These are phyloP conservation scores for Eledone cirrhosa DNA, from an alignment of 2,888 invertebrate genomes.

Conservation along the genomic window DNA sequence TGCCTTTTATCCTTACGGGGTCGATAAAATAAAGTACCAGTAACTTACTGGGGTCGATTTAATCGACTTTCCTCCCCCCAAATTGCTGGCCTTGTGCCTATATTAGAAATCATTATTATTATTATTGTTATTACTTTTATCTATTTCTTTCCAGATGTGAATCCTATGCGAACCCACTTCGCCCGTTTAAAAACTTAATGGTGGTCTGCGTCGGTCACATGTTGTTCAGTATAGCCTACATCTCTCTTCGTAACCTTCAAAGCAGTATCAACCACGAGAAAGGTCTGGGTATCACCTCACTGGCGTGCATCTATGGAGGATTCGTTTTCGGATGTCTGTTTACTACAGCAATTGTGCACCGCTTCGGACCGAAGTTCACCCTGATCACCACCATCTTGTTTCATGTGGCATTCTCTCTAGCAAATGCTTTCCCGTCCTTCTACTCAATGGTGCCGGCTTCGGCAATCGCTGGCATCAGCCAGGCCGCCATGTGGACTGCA, in stretches of 20 bases:
- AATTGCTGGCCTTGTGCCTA: no score
- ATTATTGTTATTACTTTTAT: background rate
- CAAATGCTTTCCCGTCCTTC: conserved; percentile 56
- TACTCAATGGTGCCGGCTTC: conserved; percentile 58
- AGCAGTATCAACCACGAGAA: conserved; percentile 61
- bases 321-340: conserved; percentile 60
- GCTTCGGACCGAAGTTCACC: conserved; percentile 52
- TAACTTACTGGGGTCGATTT: no score
- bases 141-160: conserved; percentile 9
- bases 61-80: no score
- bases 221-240: conserved; percentile 55
- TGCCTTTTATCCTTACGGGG: no score
- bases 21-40: no score
- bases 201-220: conserved; percentile 53
- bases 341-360: conserved; percentile 58
- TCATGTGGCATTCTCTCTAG: conserved; percentile 53
- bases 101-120: no score
- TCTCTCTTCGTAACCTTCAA: conserved; percentile 62
- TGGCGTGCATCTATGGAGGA: conserved; percentile 52
- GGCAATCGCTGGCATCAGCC: conserved; percentile 51
- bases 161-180: background rate
- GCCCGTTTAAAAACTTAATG: conserved; percentile 49
- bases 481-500: conserved; percentile 61
- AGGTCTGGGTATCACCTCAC: conserved; percentile 58
- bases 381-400: conserved; percentile 46